phyloP scores from a whole-genome alignment of 2,888 invertebrate species.

The Lasius fuliginosus region DNA sequence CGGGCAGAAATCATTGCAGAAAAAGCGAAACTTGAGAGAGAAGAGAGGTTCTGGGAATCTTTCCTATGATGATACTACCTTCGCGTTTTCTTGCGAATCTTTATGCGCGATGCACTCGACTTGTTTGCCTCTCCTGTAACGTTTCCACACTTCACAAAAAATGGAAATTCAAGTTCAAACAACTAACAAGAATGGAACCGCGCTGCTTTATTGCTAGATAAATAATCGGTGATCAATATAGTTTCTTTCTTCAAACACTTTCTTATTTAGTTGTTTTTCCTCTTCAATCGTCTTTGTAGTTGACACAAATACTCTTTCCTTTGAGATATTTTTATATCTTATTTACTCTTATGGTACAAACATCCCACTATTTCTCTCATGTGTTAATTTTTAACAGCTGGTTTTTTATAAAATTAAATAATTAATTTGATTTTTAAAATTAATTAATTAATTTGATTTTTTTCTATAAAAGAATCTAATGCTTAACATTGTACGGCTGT shows the following conservation, averaged over 20 bases:
- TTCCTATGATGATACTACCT: neutral
- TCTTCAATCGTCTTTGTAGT: constrained; percentile 17
- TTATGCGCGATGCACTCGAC: neutral
- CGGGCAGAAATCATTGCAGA: neutral
- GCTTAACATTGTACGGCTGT: neutral
- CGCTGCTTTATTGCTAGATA: constrained; percentile 29
- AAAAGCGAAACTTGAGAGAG: neutral
- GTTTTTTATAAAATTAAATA: neutral
- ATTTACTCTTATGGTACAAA: constrained; percentile 5
- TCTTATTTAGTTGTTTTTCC: constrained; percentile 7
- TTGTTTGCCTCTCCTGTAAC: constrained; percentile 23
- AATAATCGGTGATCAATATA: constrained; percentile 38
- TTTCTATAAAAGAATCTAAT: neutral
- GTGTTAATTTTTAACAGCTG: neutral
- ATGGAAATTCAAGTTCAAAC: constrained; percentile 16
- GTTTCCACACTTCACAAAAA: neutral
- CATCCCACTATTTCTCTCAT: neutral
- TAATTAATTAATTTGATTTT: neutral
- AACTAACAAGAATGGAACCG: constrained; percentile 21
- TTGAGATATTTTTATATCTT: constrained; percentile 21
- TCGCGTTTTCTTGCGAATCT: neutral
- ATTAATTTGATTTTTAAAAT: no score
- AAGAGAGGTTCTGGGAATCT: neutral
- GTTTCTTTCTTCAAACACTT: neutral
- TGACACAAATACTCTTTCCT: constrained; percentile 17